phyloP scores from a whole-genome alignment of 2,113 vertebrate genomes.

The Leucopternis melanops region DNA sequence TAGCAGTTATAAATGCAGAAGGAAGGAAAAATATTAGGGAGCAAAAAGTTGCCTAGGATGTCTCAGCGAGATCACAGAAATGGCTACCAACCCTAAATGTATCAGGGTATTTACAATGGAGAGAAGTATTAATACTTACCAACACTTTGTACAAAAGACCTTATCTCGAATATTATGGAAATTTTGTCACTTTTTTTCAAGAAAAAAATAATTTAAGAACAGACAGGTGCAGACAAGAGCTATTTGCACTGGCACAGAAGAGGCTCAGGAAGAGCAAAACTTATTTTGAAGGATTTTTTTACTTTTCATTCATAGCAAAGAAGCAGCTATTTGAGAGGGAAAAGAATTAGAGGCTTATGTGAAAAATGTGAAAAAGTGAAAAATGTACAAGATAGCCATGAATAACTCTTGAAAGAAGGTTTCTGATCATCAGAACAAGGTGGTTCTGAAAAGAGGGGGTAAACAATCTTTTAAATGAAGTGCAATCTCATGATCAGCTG shows the following conservation, averaged over 20 bases:
- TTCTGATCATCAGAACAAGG: background rate
- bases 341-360: background rate
- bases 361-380: background rate
- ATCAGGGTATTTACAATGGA: background rate
- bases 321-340: background rate
- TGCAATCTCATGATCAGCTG: background rate
- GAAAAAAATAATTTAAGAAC: background rate
- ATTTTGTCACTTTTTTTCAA: background rate
- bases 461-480: background rate
- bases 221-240: background rate
- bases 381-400: background rate
- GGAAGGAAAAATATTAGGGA: background rate
- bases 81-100: background rate
- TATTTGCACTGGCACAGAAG: background rate
- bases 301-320: background rate
- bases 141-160: background rate
- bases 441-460: background rate
- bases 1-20: background rate
- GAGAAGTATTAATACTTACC: slow-evolving; percentile 25
- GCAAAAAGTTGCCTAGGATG: background rate
- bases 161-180: background rate
- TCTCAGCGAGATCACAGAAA: background rate
- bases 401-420: background rate
- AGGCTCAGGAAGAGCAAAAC: background rate
- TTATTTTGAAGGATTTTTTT: background rate